Percentiles rank a stretch among this genome's conserved stretches.
phyloP scores from a whole-genome alignment of 2,113 vertebrate genomes.

The Chaetops frenatus region DNA sequence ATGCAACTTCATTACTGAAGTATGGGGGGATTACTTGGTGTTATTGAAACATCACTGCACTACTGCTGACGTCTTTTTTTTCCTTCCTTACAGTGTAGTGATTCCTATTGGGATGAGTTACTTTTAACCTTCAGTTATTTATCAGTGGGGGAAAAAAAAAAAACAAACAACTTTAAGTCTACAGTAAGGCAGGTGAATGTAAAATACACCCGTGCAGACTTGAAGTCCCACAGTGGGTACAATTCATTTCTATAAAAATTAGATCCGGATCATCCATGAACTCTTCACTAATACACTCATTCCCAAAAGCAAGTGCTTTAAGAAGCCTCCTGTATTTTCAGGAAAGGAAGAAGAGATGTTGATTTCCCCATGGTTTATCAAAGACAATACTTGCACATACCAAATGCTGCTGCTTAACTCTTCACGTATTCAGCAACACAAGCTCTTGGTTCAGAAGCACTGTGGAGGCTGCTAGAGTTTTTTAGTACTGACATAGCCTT shows the following conservation, averaged over 20 bases:
- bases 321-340: neutral
- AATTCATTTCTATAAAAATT: neutral
- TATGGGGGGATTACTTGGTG: neutral
- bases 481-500: neutral
- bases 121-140: neutral
- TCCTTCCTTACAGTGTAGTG: neutral
- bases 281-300: neutral
- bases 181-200: neutral
- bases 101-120: neutral
- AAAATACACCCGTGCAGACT: neutral
- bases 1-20: conserved; percentile 35
- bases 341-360: neutral
- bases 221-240: neutral
- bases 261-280: neutral
- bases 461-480: neutral
- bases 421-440: neutral
- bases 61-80: neutral
- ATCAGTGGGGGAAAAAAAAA: neutral
- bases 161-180: neutral
- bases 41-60: neutral
- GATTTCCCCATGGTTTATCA: conserved; percentile 8
- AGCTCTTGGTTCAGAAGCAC: neutral
- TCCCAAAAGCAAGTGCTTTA: neutral
- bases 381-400: neutral
- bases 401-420: neutral